Evolutionary conservation across 2,113 vertebrate species (phyloP).

Genomic region (Herpailurus yagouaroundi): DNA sequence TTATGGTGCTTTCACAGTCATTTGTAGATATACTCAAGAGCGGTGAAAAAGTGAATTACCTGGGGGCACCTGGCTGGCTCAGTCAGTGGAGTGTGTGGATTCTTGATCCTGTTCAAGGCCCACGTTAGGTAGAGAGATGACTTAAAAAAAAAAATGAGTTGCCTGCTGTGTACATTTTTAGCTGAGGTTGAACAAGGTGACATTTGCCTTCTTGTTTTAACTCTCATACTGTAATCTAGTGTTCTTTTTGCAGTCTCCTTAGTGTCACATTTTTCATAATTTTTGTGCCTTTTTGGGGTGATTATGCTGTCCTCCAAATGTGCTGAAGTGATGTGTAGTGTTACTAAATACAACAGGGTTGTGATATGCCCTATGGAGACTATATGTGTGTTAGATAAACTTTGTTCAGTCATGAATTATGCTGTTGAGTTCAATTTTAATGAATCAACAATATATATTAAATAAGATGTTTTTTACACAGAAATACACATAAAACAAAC

Average conservation of each 20-base stretch:
- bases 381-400: neutral
- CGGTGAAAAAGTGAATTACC: neutral
- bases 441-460: neutral
- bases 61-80: neutral
- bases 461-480: neutral
- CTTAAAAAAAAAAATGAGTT: neutral
- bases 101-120: neutral
- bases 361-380: neutral
- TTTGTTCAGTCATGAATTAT: neutral
- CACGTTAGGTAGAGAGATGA: neutral
- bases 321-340: neutral
- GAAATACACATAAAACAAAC: neutral
- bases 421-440: neutral
- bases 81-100: neutral
- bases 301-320: neutral
- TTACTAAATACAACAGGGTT: neutral
- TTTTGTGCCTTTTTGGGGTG: neutral
- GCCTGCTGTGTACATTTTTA: neutral
- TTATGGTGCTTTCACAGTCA: neutral
- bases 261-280: neutral
- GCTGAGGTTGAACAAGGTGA: neutral
- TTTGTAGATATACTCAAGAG: neutral
- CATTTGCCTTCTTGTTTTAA: constrained; percentile 18
- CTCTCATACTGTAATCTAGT: neutral
- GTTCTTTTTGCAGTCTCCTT: neutral